Conservation (phyloP, 2,113 vertebrate species). For the Antennarius striatus region DNA sequence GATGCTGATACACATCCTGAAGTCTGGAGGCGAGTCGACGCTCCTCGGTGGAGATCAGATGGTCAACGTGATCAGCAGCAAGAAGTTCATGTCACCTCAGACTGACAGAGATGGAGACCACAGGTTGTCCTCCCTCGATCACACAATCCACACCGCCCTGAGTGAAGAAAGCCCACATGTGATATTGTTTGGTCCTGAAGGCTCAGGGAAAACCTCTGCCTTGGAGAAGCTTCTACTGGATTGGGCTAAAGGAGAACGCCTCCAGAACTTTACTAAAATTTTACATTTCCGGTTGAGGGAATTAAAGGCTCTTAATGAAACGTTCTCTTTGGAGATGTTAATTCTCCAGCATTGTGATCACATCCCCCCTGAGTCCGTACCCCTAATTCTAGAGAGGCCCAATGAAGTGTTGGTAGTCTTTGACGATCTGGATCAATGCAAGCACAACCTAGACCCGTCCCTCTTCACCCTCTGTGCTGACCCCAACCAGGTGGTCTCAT, state of each 20-base stretch:
- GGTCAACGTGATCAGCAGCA: constrained; percentile 45
- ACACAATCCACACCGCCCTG: constrained; percentile 46
- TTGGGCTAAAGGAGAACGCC: constrained; percentile 62
- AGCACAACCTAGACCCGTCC: constrained; percentile 48
- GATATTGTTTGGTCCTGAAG: constrained; percentile 68
- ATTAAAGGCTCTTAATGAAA: constrained; percentile 29
- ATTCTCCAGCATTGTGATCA: constrained; percentile 39
- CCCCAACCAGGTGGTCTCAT: constrained; percentile 19
- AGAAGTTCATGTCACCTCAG: constrained; percentile 44
- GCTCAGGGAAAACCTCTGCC: constrained; percentile 78
- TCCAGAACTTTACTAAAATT: constrained; percentile 64
- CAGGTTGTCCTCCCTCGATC: constrained; percentile 16
- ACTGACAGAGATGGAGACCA: not conserved
- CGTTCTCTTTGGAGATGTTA: constrained; percentile 59
- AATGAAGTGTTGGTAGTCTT: constrained; percentile 75
- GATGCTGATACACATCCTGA: constrained; percentile 36
- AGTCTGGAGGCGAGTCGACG: constrained; percentile 18
- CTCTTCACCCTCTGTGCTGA: constrained; percentile 41
- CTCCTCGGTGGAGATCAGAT: constrained; percentile 64
- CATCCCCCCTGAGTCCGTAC: constrained; percentile 30
- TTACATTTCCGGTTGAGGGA: constrained; percentile 67
- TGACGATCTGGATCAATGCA: constrained; percentile 73
- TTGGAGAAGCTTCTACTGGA: constrained; percentile 72
- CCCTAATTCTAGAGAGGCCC: constrained; percentile 50
- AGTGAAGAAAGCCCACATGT: constrained; percentile 31